phyloP scores from a whole-genome alignment of 2,113 vertebrate genomes.

The Phasianus colchicus region DNA sequence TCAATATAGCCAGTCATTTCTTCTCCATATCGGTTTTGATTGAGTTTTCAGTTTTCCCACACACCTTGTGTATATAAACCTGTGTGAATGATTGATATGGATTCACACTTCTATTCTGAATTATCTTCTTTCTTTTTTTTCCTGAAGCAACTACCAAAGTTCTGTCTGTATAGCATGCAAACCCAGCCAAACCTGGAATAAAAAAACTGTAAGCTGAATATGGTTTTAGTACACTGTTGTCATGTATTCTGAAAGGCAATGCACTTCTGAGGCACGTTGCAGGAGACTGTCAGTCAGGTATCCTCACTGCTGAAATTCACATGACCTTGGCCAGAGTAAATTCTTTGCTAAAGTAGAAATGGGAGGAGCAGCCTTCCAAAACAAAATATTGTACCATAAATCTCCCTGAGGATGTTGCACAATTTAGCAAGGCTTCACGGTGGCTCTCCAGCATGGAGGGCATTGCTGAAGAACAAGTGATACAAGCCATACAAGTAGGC shows the following conservation, averaged over 20 bases:
- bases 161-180: background rate
- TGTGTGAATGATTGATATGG: conserved; percentile 19
- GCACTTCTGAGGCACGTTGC: background rate
- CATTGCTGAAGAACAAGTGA: conserved; percentile 11
- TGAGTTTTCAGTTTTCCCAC: conserved; percentile 49
- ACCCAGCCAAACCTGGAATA: conserved; percentile 11
- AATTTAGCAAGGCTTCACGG: background rate
- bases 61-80: conserved; percentile 33
- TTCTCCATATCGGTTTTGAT: conserved; percentile 35
- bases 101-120: conserved; percentile 39
- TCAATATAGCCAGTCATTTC: conserved; percentile 41
- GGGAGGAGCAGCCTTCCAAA: conserved; percentile 19
- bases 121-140: background rate
- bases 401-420: conserved; percentile 58
- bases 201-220: background rate
- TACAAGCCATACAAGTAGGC: conserved; percentile 2
- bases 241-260: conserved; percentile 11
- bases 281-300: conserved; percentile 7
- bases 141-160: background rate
- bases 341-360: conserved; percentile 37
- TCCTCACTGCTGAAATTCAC: conserved; percentile 13
- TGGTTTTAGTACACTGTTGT: background rate
- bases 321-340: conserved; percentile 22
- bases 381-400: conserved; percentile 31
- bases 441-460: background rate